These are phyloP conservation scores for Colletes gigas DNA, from an alignment of 1,140 invertebrate genomes.

Conservation along the genomic window DNA sequence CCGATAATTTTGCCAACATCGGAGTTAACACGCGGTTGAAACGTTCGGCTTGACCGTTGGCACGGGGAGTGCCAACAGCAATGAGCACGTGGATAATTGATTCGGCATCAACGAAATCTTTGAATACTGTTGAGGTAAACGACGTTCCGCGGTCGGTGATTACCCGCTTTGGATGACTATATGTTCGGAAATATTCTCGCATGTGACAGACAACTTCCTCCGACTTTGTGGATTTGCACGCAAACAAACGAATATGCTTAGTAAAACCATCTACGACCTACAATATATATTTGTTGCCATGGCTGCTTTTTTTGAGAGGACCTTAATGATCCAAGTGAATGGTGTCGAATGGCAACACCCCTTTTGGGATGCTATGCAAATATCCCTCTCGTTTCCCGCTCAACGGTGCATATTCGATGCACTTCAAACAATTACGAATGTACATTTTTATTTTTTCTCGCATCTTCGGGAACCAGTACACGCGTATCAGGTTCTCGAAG, in stretches of 20 bases:
- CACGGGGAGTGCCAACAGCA: slow-evolving; percentile 2
- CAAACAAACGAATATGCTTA: slow-evolving; percentile 5
- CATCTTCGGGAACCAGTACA: slow-evolving; percentile 56
- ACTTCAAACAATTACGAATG: slow-evolving; percentile 69
- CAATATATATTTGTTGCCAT: not conserved
- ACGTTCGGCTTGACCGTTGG: not conserved
- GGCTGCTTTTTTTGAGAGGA: not conserved
- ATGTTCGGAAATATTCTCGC: not conserved
- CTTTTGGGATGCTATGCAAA: slow-evolving; percentile 56
- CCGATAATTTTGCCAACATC: slow-evolving; percentile 14
- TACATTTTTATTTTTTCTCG: slow-evolving; percentile 56
- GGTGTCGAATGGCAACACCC: not conserved
- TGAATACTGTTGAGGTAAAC: not conserved
- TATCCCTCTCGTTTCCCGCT: slow-evolving; percentile 60
- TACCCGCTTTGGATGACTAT: not conserved
- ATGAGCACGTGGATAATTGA: not conserved
- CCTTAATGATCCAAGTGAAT: slow-evolving; percentile 5
- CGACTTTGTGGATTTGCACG: not conserved
- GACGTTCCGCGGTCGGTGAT: slow-evolving; percentile 3
- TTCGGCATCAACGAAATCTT: not conserved
- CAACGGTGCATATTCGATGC: slow-evolving; percentile 61
- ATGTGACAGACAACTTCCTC: not conserved
- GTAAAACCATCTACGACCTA: slow-evolving; percentile 3
- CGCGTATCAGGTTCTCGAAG: slow-evolving; percentile 42
- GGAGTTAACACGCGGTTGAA: not conserved